Base-by-base conservation (phyloP, 23 tunicate genomes). In the Ciona savignyi region DNA sequence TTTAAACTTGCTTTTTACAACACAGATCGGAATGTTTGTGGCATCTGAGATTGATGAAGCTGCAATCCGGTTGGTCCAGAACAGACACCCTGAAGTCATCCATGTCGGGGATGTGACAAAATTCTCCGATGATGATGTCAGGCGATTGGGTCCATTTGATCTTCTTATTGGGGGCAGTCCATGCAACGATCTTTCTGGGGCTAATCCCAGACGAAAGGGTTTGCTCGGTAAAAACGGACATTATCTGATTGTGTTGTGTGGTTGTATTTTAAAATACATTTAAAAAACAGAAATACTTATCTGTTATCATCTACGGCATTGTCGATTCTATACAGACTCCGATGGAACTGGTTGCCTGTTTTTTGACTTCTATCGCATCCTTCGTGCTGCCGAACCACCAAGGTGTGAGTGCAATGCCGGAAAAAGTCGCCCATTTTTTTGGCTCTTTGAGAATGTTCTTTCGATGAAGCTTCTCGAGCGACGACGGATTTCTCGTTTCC, bases 401-500 rank as follows among this genome's bases (percentile, higher is more conserved):
- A 29, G 69, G 19, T 77, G 80, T 34, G 15, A 23, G 11, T 51
- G 73, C 73, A 42, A 60, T 31, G 65, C 62, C 9, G 30, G 30
- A 6, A 20, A 34, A 2, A 67, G 67, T 1, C 70, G 61, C 23
- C 87, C 83, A 1, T 85, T 91, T 75, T 91, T 84, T 72, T 91
- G 97, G 97, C 67, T 91, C 1, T 91, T 84, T 42, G 97, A 91
- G 78, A 91, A 91, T 62, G 97, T 91, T 27, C 74, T 80, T 28
- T 91, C 97, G 15, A 91, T 91, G 97, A 85, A 80, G 32, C 27
- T 64, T 25, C 64, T 80, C 9, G 86, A 84, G 35, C 76, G 80
- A 33, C 34, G 25, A 4, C 49, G 83, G 9, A 91, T 91, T 0
- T 76, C 83, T 1, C 48, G 91, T 0, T 85, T 84, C 65, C 56